These are phyloP conservation scores for Gnathonemus longibarbis DNA, from an alignment of 2,113 vertebrate genomes.

Conservation along the genomic window DNA sequence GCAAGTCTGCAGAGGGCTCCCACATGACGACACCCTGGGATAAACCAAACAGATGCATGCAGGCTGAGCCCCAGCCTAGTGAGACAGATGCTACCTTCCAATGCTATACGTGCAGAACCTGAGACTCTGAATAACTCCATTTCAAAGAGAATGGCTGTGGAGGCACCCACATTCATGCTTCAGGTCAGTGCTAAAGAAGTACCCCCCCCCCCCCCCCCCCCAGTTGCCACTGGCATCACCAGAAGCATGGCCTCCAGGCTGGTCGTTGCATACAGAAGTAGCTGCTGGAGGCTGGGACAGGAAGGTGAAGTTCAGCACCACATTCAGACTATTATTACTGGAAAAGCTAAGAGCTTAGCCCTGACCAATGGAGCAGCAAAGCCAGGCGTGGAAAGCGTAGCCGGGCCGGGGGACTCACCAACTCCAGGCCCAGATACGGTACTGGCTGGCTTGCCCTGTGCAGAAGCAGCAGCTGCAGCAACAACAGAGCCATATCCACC, in stretches of 20 bases:
- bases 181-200: not conserved
- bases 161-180: not conserved
- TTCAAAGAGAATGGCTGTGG: not conserved
- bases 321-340: not conserved
- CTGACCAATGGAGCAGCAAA: not conserved
- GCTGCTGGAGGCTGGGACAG: not conserved
- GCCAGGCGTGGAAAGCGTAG: not conserved
- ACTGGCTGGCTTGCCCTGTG: conserved; percentile 70
- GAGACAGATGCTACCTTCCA: not conserved
- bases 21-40: not conserved
- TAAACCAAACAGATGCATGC: not conserved
- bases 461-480: conserved; percentile 57
- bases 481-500: conserved; percentile 70
- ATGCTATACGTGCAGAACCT: not conserved
- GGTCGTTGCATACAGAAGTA: not conserved
- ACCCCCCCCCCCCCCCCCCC: too few relatives aligned
- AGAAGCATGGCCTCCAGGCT: not conserved
- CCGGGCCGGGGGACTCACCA: conserved; percentile 56
- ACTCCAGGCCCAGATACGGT: conserved; percentile 69
- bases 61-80: not conserved
- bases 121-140: not conserved
- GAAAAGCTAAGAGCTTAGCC: not conserved
- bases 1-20: not conserved
- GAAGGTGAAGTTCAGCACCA: not conserved
- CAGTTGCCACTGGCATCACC: not conserved